Conservation (phyloP, 1,140 invertebrate species). For the Chelonus insularis region DNA sequence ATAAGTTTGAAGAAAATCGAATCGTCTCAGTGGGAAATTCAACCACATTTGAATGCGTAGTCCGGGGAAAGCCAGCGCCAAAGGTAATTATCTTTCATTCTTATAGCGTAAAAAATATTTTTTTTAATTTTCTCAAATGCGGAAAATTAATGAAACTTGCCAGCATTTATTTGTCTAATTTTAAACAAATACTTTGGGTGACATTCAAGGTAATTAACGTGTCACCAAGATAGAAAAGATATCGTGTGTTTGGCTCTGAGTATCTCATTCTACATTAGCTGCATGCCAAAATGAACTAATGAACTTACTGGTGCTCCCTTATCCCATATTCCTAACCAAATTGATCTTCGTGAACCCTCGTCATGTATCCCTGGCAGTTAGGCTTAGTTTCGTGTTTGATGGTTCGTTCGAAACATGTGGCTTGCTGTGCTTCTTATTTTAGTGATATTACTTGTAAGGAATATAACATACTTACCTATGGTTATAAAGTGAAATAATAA, state of each 20-base stretch:
- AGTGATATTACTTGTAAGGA: conserved; percentile 42
- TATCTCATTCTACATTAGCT: conserved; percentile 17
- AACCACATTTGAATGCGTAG: conserved; percentile 73
- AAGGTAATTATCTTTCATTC: conserved; percentile 65
- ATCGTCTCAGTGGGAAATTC: conserved; percentile 59
- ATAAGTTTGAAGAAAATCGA: conserved; percentile 65
- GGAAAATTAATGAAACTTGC: conserved; percentile 1
- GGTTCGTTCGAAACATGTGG: conserved; percentile 41
- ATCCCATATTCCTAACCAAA: conserved; percentile 45
- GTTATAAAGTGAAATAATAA: not conserved
- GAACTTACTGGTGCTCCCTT: conserved; percentile 41
- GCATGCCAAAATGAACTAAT: conserved; percentile 27
- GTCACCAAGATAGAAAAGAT: conserved; percentile 6
- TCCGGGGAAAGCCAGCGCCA: conserved; percentile 72
- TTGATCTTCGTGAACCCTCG: conserved; percentile 36
- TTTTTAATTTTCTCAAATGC: not conserved
- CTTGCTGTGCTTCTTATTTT: conserved; percentile 39
- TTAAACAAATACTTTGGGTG: not conserved
- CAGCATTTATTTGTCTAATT: not conserved
- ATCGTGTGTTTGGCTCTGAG: conserved; percentile 3
- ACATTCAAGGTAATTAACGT: conserved; percentile 14
- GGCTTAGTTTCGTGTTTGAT: conserved; percentile 38
- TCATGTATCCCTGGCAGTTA: conserved; percentile 24
- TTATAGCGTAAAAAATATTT: conserved; percentile 70
- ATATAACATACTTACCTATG: too few relatives aligned